Conservation (phyloP, 2,797 vertebrate species). For the Neosilurus hyrtlii region DNA sequence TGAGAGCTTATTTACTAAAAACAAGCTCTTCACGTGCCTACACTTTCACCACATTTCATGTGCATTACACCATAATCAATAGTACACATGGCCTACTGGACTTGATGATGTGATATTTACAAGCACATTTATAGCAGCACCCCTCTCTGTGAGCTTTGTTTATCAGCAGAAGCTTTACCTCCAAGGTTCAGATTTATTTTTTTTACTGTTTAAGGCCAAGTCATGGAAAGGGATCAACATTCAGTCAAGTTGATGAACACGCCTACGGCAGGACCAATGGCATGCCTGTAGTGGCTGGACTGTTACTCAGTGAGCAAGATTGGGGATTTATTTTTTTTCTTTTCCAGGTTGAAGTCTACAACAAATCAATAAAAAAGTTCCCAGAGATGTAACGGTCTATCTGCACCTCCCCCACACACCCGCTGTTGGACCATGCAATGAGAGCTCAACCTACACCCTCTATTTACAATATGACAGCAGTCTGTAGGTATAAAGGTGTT, state of each 20-base stretch:
- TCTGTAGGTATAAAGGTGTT: not conserved
- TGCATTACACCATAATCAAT: not conserved
- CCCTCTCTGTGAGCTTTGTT: not conserved
- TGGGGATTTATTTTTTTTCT: conserved; percentile 8
- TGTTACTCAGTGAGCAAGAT: conserved; percentile 26
- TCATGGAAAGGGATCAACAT: not conserved
- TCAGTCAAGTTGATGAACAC: conserved; percentile 36
- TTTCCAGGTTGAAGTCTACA: conserved; percentile 31
- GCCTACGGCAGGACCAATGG: conserved; percentile 65
- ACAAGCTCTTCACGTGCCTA: not conserved
- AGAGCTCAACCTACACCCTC: not conserved
- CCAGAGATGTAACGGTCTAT: not conserved
- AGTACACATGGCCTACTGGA: not conserved
- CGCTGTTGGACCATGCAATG: not conserved
- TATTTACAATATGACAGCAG: not conserved
- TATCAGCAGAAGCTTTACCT: not conserved
- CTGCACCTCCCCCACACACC: not conserved
- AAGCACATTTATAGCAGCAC: not conserved
- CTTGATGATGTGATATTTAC: conserved; percentile 18
- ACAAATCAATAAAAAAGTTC: conserved; percentile 53
- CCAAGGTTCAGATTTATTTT: conserved; percentile 5
- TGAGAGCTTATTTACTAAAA: not conserved
- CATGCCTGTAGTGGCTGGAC: not conserved
- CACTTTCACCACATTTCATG: not conserved
- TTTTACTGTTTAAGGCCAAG: conserved; percentile 3